Evolutionary conservation across 1,140 invertebrate genomes (phyloP).

Genomic region (Magallana gigas): DNA sequence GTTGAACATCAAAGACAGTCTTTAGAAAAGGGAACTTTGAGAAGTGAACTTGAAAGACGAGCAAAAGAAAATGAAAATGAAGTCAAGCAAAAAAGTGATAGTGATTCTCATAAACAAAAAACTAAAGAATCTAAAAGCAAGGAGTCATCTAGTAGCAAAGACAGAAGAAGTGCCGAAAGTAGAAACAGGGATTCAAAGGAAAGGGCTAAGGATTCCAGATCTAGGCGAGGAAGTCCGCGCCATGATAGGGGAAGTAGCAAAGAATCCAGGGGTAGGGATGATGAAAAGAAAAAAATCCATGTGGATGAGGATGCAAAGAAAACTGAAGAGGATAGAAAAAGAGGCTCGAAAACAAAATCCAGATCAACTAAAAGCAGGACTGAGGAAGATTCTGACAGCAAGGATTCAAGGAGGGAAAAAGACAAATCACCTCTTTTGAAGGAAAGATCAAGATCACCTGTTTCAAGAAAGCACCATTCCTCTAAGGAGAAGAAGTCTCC

Average conservation of each 20-base stretch:
- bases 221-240: slow-evolving; percentile 18
- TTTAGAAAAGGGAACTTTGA: neutral
- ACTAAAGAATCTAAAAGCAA: neutral
- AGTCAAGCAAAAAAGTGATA: slow-evolving; percentile 22
- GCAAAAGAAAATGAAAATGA: slow-evolving; percentile 20
- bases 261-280: slow-evolving; percentile 39
- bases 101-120: neutral
- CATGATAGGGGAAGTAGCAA: slow-evolving; percentile 32
- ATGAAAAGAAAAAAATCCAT: slow-evolving; percentile 9
- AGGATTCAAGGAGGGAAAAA: slow-evolving; percentile 39
- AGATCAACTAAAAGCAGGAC: slow-evolving; percentile 17
- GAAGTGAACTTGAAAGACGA: slow-evolving; percentile 15
- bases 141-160: neutral
- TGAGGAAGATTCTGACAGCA: neutral
- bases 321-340: slow-evolving; percentile 39
- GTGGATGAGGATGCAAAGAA: slow-evolving; percentile 44
- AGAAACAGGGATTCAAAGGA: slow-evolving; percentile 30
- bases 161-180: slow-evolving; percentile 22
- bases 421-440: slow-evolving; percentile 44
- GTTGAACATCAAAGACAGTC: neutral
- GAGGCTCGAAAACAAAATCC: slow-evolving; percentile 38
- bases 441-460: slow-evolving; percentile 50
- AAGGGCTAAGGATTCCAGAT: slow-evolving; percentile 18
- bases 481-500: neutral
- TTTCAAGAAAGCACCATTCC: neutral